phyloP scores from a whole-genome alignment of 2,888 invertebrate species.

The Koerneria pararmatus region DNA sequence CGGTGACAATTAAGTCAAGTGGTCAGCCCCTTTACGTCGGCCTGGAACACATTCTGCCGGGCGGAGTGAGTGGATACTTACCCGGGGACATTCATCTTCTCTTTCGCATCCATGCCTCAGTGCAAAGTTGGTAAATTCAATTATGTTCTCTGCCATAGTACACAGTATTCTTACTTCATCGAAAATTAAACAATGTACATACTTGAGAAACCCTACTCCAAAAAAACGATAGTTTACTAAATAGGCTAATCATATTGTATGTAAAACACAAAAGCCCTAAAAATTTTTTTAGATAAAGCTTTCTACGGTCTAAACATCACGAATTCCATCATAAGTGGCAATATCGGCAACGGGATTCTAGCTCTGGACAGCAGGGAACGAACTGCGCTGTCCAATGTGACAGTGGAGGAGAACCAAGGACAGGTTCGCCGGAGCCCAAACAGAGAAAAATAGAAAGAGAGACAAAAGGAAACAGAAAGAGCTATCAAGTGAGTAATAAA shows the following conservation, averaged over 20 bases:
- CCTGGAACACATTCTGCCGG: slow-evolving; percentile 24
- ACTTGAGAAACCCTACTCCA: no score
- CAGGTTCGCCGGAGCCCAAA: no score
- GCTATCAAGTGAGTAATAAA: no score
- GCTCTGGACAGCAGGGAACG: slow-evolving; percentile 70
- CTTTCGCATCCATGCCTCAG: slow-evolving; percentile 55
- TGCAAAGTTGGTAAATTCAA: slow-evolving; percentile 32
- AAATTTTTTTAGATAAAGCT: slow-evolving; percentile 46
- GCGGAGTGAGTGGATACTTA: slow-evolving; percentile 38
- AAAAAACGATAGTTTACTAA: no score
- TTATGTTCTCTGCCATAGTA: no score
- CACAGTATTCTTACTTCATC: no score
- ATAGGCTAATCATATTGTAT: no score
- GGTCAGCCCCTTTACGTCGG: slow-evolving; percentile 19
- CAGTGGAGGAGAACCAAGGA: slow-evolving; percentile 53
- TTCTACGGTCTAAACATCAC: slow-evolving; percentile 80
- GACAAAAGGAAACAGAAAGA: no score
- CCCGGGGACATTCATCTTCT: slow-evolving; percentile 48
- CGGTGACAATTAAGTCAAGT: slow-evolving; percentile 15
- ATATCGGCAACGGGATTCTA: slow-evolving; percentile 79
- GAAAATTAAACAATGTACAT: no score
- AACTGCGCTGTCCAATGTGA: slow-evolving; percentile 56
- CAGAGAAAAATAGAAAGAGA: no score
- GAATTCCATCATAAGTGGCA: slow-evolving; percentile 78
- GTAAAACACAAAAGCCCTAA: background rate